phyloP scores from a whole-genome alignment of 1,140 invertebrate species.

The Polypedilum vanderplanki region DNA sequence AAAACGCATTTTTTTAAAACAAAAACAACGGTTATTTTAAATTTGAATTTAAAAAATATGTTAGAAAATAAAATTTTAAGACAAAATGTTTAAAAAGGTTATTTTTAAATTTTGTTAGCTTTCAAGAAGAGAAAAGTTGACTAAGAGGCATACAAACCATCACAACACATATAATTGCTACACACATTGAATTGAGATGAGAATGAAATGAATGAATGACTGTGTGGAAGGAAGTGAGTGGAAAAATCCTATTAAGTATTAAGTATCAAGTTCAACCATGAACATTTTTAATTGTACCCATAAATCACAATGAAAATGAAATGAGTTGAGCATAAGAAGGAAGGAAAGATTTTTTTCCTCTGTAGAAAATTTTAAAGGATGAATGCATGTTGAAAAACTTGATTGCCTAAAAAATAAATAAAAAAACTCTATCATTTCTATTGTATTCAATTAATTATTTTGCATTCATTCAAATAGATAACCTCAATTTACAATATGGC shows the following conservation, averaged over 20 bases:
- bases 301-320: constrained; percentile 14
- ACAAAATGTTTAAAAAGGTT: too few species aligned
- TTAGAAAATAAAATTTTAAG: too few species aligned
- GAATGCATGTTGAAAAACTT: background rate
- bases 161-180: background rate
- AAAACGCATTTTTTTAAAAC: too few species aligned
- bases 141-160: too few species aligned
- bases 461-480: background rate
- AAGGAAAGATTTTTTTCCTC: background rate
- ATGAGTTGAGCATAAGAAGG: background rate
- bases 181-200: background rate
- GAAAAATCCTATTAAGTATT: constrained; percentile 16
- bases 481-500: background rate
- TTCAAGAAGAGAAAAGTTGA: too few species aligned
- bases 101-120: too few species aligned
- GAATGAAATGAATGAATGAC: background rate
- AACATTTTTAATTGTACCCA: constrained; percentile 2
- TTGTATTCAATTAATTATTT: too few species aligned
- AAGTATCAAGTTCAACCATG: constrained; percentile 18
- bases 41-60: too few species aligned
- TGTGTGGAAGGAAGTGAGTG: background rate
- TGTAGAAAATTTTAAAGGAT: background rate
- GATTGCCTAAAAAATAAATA: too few species aligned
- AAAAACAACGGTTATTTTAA: too few species aligned
- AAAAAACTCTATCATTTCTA: too few species aligned